These are phyloP conservation scores for Idaea aversata DNA, from an alignment of 2,888 invertebrate genomes.

Conservation along the genomic window DNA sequence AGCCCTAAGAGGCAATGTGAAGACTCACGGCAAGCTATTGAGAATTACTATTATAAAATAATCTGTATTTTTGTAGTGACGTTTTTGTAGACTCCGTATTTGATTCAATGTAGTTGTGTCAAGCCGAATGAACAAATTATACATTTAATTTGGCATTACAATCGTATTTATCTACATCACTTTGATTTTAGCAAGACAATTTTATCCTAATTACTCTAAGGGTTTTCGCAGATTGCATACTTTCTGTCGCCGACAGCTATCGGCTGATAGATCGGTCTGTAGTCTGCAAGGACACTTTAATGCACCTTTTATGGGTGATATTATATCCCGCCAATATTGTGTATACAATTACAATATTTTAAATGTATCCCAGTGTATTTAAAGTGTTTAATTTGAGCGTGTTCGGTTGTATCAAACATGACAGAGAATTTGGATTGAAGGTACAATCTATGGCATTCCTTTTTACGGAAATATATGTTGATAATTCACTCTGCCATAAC, in stretches of 20 bases:
- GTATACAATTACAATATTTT: background rate
- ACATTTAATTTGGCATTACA: background rate
- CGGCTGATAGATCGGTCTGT: background rate
- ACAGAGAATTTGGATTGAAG: constrained; percentile 25
- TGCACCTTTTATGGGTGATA: background rate
- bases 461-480: too few species aligned
- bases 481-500: too few species aligned
- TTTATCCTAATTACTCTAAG: background rate
- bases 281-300: background rate
- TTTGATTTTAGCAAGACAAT: background rate
- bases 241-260: background rate
- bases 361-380: background rate
- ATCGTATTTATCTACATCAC: background rate
- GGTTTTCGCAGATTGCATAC: background rate
- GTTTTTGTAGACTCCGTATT: constrained; percentile 42
- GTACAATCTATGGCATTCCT: background rate
- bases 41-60: constrained; percentile 65
- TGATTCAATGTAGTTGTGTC: constrained; percentile 14
- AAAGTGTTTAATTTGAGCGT: background rate
- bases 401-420: constrained; percentile 23
- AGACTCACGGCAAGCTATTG: constrained; percentile 74
- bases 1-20: constrained; percentile 70
- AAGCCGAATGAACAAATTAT: constrained; percentile 13
- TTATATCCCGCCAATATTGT: background rate
- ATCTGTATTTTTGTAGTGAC: constrained; percentile 76